Evolutionary conservation across 2,797 vertebrate genomes (phyloP).

Genomic region (Pseudochromis fuscus): DNA sequence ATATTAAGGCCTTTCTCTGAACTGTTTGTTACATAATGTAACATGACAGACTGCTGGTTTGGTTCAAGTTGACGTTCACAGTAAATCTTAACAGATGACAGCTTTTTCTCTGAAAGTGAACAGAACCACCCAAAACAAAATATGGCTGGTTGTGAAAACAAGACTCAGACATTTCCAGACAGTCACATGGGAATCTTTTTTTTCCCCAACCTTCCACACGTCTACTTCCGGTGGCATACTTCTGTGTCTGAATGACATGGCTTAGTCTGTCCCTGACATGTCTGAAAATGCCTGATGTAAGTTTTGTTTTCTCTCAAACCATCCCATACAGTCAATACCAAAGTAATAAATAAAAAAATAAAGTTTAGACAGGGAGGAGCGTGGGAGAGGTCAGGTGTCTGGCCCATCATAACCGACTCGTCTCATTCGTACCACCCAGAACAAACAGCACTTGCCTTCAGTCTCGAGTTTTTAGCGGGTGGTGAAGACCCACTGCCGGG

Average conservation of each 20-base stretch:
- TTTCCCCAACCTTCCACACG: neutral
- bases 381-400: constrained; percentile 43
- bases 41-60: constrained; percentile 18
- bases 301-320: constrained; percentile 18
- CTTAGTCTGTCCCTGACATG: constrained; percentile 12
- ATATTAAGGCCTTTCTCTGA: constrained; percentile 1
- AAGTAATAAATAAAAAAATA: constrained; percentile 53
- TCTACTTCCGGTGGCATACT: constrained; percentile 11
- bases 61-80: constrained; percentile 25
- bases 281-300: constrained; percentile 27
- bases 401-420: constrained; percentile 31
- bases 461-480: constrained; percentile 62
- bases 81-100: constrained; percentile 31
- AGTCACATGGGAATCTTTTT: constrained; percentile 7
- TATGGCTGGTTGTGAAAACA: constrained; percentile 31
- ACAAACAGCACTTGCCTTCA: constrained; percentile 68
- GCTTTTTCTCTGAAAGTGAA: constrained; percentile 29
- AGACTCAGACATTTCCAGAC: constrained; percentile 34
- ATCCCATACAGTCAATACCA: constrained; percentile 18
- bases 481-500: constrained; percentile 49
- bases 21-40: constrained; percentile 5
- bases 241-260: neutral
- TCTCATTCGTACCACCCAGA: constrained; percentile 39
- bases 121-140: constrained; percentile 4
- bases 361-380: constrained; percentile 46